These are phyloP conservation scores for Notolepis coatsorum DNA, from an alignment of 2,797 vertebrate genomes.

Conservation along the genomic window DNA sequence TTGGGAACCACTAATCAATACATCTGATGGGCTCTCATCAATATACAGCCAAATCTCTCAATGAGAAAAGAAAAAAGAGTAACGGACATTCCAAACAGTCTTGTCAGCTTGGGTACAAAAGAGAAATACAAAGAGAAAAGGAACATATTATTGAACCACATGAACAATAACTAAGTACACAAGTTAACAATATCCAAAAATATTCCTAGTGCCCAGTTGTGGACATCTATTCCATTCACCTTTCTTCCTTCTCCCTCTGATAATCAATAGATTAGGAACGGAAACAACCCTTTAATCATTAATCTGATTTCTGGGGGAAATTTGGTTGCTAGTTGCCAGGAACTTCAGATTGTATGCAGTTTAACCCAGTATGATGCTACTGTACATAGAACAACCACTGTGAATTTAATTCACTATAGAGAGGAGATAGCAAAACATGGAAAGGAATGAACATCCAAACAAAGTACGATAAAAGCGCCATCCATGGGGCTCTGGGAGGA, in stretches of 20 bases:
- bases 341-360: background rate
- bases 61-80: constrained; percentile 26
- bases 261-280: constrained; percentile 51
- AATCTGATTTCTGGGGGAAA: constrained; percentile 45
- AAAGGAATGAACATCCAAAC: background rate
- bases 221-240: constrained; percentile 15
- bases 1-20: too few species aligned
- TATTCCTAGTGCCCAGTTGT: constrained; percentile 14
- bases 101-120: constrained; percentile 54
- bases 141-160: constrained; percentile 26
- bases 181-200: constrained; percentile 12
- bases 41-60: constrained; percentile 35
- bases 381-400: constrained; percentile 1
- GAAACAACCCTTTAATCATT: constrained; percentile 45
- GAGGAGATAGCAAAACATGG: background rate
- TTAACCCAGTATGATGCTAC: background rate
- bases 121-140: constrained; percentile 32
- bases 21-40: constrained; percentile 33
- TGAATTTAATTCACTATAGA: constrained; percentile 11
- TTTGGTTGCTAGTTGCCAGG: constrained; percentile 29
- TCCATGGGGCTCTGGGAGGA: constrained; percentile 5
- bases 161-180: constrained; percentile 13
- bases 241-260: constrained; percentile 17
- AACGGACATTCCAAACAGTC: constrained; percentile 38
- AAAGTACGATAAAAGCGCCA: background rate